These are phyloP conservation scores for Agrochola macilenta DNA, from an alignment of 2,888 invertebrate genomes.

Conservation along the genomic window DNA sequence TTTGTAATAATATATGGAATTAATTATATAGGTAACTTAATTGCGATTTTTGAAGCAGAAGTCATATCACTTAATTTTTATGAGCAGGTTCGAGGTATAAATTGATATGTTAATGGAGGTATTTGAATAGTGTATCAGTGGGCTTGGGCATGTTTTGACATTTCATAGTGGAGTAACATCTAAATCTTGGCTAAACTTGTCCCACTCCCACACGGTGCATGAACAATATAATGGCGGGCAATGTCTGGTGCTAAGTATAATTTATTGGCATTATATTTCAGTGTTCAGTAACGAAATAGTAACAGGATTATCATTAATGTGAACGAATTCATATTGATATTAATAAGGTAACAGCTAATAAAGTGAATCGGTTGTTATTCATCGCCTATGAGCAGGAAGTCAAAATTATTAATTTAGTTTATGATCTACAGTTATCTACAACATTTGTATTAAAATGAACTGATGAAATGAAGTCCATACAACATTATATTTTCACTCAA, in stretches of 20 bases:
- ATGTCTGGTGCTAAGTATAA: slow-evolving; percentile 71
- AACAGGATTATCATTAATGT: slow-evolving; percentile 58
- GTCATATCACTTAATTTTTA: slow-evolving; percentile 53
- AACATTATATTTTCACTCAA: too few relatives aligned
- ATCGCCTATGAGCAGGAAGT: slow-evolving; percentile 23
- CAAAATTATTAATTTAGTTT: slow-evolving; percentile 32
- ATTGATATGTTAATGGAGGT: slow-evolving; percentile 67
- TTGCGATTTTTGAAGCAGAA: slow-evolving; percentile 59
- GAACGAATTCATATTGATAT: slow-evolving; percentile 60
- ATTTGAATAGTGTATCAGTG: slow-evolving; percentile 67
- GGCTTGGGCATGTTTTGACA: slow-evolving; percentile 76
- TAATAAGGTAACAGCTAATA: slow-evolving; percentile 43
- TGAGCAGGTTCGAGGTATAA: slow-evolving; percentile 56
- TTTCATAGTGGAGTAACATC: slow-evolving; percentile 74
- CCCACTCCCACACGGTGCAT: slow-evolving; percentile 71
- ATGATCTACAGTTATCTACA: slow-evolving; percentile 9
- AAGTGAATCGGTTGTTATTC: slow-evolving; percentile 29
- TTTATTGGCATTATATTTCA: slow-evolving; percentile 71
- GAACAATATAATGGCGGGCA: slow-evolving; percentile 67
- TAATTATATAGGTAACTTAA: slow-evolving; percentile 56
- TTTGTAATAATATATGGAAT: slow-evolving; percentile 47
- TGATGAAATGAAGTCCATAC: background rate
- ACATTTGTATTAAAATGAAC: background rate
- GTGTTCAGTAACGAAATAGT: slow-evolving; percentile 62
- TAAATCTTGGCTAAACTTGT: slow-evolving; percentile 77